Percentiles rank a stretch among this genome's conserved stretches.
phyloP scores from a whole-genome alignment of 2,888 invertebrate species.

The Uropetala carovei region DNA sequence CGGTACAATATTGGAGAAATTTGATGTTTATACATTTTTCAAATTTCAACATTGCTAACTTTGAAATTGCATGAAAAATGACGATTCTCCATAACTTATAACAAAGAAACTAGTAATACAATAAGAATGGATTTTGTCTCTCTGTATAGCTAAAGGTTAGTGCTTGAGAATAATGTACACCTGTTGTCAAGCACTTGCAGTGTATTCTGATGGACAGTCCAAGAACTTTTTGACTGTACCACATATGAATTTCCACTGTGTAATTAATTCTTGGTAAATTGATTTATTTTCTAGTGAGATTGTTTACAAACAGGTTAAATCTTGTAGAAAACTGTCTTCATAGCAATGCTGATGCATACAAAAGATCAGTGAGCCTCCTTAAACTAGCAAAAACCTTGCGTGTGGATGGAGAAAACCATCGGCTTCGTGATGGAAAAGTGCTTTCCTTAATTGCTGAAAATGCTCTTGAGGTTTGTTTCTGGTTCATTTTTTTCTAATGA shows the following conservation, averaged over 20 bases:
- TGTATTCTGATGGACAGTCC: neutral
- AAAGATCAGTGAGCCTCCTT: conserved; percentile 81
- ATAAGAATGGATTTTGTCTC: neutral
- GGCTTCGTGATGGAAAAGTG: conserved; percentile 76
- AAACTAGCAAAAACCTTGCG: conserved; percentile 81
- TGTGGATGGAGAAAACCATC: conserved; percentile 77
- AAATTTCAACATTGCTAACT: too few relatives aligned
- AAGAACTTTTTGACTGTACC: neutral
- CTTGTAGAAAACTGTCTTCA: conserved; percentile 81
- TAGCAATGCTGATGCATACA: conserved; percentile 79
- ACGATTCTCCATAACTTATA: too few relatives aligned
- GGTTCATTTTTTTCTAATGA: conserved; percentile 28
- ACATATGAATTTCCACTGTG: neutral
- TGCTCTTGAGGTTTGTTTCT: conserved; percentile 75
- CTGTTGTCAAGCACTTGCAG: neutral
- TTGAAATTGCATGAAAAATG: too few relatives aligned
- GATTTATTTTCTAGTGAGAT: conserved; percentile 76
- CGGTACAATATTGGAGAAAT: too few relatives aligned
- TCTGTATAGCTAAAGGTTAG: neutral
- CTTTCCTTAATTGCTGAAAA: conserved; percentile 77
- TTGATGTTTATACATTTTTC: too few relatives aligned
- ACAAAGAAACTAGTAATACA: too few relatives aligned
- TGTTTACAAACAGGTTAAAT: conserved; percentile 80
- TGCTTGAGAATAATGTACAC: neutral
- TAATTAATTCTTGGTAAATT: conserved; percentile 31